phyloP scores from a whole-genome alignment of 1,140 invertebrate genomes.

The Ips nitidus region DNA sequence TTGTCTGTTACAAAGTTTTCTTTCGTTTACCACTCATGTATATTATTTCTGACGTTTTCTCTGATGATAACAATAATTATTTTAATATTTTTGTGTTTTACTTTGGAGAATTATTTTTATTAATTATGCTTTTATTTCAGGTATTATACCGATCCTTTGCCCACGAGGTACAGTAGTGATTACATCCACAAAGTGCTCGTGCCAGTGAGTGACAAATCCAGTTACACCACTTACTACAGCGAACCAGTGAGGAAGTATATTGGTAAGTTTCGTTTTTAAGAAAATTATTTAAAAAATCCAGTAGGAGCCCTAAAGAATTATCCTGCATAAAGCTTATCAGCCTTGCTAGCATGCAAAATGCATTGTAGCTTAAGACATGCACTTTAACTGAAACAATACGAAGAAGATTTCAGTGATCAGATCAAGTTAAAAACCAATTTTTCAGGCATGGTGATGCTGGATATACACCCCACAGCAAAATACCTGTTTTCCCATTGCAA shows the following conservation, averaged over 20 bases:
- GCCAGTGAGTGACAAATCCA: constrained; percentile 59
- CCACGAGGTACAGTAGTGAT: constrained; percentile 59
- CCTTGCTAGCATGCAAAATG: not conserved
- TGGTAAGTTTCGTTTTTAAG: constrained; percentile 52
- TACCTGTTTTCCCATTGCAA: constrained; percentile 23
- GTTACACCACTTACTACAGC: constrained; percentile 62
- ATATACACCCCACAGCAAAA: constrained; percentile 21
- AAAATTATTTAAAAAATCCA: not conserved
- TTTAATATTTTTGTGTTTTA: too few relatives aligned
- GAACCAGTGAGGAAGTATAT: constrained; percentile 65
- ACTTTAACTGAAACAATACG: not conserved
- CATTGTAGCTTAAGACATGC: not conserved
- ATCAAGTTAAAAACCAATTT: not conserved
- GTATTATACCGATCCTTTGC: constrained; percentile 51
- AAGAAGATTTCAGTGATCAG: too few relatives aligned
- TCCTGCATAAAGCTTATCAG: not conserved
- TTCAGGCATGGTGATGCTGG: constrained; percentile 27
- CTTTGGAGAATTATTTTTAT: too few relatives aligned
- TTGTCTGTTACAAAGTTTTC: not conserved
- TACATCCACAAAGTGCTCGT: constrained; percentile 64
- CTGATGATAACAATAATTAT: too few relatives aligned
- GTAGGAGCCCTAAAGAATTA: not conserved
- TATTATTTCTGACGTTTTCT: not conserved
- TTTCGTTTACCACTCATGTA: not conserved
- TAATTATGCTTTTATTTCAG: constrained; percentile 37